Percentiles rank a stretch among this genome's conserved stretches.
Conservation (phyloP, 2,797 vertebrate genomes). For the Nasua narica region DNA sequence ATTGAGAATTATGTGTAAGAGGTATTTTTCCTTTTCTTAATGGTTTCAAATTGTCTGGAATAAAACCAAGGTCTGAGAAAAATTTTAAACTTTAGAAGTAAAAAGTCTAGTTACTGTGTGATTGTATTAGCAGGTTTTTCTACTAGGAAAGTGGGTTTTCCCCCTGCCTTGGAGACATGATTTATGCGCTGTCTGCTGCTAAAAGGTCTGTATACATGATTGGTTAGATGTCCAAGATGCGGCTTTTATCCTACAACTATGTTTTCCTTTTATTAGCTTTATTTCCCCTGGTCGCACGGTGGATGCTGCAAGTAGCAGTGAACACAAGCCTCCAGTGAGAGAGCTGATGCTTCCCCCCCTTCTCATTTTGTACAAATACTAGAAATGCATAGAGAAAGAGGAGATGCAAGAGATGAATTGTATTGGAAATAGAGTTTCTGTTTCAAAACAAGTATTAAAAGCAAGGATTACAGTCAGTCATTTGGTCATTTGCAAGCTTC, state of each 20-base stretch:
- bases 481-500: background rate
- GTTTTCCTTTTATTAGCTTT: conserved; percentile 24
- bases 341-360: background rate
- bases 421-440: background rate
- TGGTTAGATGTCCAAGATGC: background rate
- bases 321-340: background rate
- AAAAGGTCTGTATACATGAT: background rate
- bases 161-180: background rate
- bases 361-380: background rate
- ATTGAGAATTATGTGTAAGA: background rate
- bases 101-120: background rate
- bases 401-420: background rate
- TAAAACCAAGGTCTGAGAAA: background rate
- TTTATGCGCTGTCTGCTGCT: background rate
- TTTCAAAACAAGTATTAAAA: conserved; percentile 24
- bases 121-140: background rate
- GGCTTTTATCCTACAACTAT: background rate
- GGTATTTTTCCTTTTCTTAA: background rate
- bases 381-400: background rate
- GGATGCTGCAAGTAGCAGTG: background rate
- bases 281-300: background rate
- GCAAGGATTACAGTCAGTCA: background rate
- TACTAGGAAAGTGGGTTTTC: background rate
- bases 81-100: conserved; percentile 1
- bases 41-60: background rate